A percentile compares a stretch with the other conserved stretches of the same genome.
These are phyloP conservation scores for Oncopodura yosiiana DNA, from an alignment of 1,140 invertebrate genomes.

Conservation along the genomic window DNA sequence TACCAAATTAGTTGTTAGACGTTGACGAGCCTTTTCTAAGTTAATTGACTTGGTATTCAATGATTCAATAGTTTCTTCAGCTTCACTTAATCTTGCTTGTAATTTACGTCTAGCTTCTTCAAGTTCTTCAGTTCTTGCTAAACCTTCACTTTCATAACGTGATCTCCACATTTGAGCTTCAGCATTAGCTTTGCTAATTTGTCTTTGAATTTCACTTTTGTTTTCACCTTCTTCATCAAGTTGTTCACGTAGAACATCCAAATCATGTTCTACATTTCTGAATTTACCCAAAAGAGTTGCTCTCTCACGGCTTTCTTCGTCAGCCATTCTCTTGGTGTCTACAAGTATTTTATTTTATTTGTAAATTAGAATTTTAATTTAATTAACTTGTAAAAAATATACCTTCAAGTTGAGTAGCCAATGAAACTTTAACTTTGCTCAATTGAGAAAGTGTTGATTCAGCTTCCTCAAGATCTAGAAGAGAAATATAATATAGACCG, in stretches of 20 bases:
- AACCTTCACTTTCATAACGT: constrained; percentile 93
- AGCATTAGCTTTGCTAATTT: constrained; percentile 92
- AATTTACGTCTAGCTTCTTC: constrained; percentile 97
- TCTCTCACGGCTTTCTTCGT: constrained; percentile 75
- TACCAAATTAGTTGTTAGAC: constrained; percentile 91
- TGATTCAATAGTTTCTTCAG: constrained; percentile 92
- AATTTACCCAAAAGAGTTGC: constrained; percentile 86
- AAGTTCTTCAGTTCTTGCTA: constrained; percentile 90
- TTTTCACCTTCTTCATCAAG: constrained; percentile 93
- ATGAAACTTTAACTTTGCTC: constrained; percentile 89
- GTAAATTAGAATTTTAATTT: constrained; percentile 62
- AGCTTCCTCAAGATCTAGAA: constrained; percentile 96
- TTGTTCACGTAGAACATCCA: constrained; percentile 92
- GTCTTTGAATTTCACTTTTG: constrained; percentile 85
- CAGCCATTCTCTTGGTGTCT: constrained; percentile 91
- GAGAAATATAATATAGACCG: too few relatives aligned
- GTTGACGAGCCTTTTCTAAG: constrained; percentile 93
- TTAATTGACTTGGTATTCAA: constrained; percentile 92
- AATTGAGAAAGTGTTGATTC: constrained; percentile 92
- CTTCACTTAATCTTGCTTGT: constrained; percentile 86
- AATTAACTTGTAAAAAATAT: constrained; percentile 39
- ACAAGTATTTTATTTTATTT: too few relatives aligned
- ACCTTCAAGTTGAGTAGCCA: constrained; percentile 68
- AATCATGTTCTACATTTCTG: constrained; percentile 93
- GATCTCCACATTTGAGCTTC: constrained; percentile 76